Evolutionary conservation across 2,888 invertebrate species (phyloP), one percentile per base, ranked within the genome.

Genomic region (Dolichopus griseipennis): DNA sequence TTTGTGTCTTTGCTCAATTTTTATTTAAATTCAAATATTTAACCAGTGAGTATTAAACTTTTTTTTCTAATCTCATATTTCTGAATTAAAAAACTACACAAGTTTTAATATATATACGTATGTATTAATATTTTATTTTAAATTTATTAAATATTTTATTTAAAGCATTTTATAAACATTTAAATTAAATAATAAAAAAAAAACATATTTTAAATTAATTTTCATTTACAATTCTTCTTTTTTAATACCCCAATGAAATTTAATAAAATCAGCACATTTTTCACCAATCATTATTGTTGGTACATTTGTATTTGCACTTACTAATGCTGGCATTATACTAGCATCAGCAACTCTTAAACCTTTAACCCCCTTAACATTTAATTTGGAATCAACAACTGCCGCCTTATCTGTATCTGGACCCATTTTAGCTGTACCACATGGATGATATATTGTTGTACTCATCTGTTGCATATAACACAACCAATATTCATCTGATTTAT

Each of bases 251-350:
- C 78, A 79, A 43, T 78, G 75, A 65, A 76, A 69, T 10, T 72
- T 73, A 6, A 80, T 76, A 7, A 81, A 74, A 63, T 93, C 92
- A 1, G 90, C 85, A 0, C 86, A 90, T 73, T 91, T 91, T 76
- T 94, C 93, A 0, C 87, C 93, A 68, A 93, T 92, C 93, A 93
- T 93, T 18, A 93, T 89, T 0, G 88, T 86, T 0, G 93, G 91
- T 0, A 90, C 93, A 77, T 93, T 93, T 0, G 92, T 92, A 78
- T 93, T 93, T 7, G 89, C 91, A 75, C 90, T 91, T 0, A 88
- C 84, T 65, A 90, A 85, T 3, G 78, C 83, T 0, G 92, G 92
- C 91, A 93, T 92, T 64, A 93, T 85, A 67, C 91, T 90, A 0
- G 90, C 91, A 76, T 91, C 91, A 0, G 87, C 85, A 0, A 91